A percentile compares a stretch with the other conserved stretches of the same genome.
Evolutionary conservation across 92 coral and sea anemone species (phyloP).

Genomic region (Meandrina meandrites): DNA sequence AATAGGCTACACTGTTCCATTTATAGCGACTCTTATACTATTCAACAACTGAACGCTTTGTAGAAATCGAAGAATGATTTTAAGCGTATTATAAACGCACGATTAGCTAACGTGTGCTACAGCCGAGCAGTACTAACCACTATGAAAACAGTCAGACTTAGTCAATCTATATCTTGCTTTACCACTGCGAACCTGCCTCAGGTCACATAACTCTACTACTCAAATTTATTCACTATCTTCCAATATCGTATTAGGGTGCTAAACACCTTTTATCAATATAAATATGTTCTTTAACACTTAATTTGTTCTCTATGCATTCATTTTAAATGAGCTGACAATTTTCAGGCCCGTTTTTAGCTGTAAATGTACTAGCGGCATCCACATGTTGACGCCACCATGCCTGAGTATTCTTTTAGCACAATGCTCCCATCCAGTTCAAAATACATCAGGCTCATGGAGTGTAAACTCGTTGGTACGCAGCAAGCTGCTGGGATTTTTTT

Average conservation of each 20-base stretch:
- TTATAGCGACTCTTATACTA: constrained; percentile 19
- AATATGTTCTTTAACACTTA: constrained; percentile 73
- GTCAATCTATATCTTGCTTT: neutral
- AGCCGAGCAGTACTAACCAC: neutral
- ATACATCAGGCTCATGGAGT: constrained; percentile 84
- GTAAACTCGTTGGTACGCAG: constrained; percentile 94
- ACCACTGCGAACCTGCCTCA: constrained; percentile 7
- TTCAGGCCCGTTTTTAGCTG: neutral
- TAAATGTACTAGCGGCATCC: constrained; percentile 83
- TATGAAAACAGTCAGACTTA: neutral
- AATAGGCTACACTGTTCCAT: constrained; percentile 32
- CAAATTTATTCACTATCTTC: constrained; percentile 36
- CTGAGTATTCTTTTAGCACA: constrained; percentile 75
- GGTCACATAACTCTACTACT: constrained; percentile 13
- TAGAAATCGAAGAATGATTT: neutral
- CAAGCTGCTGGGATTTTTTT: constrained; percentile 88
- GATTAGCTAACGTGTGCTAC: neutral
- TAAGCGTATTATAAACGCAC: constrained; percentile 15
- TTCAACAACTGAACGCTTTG: neutral
- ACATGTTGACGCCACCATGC: constrained; percentile 91
- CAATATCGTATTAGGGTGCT: constrained; percentile 59
- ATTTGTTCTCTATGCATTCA: constrained; percentile 47
- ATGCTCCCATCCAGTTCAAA: constrained; percentile 86
- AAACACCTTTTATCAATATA: constrained; percentile 64
- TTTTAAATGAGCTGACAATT: constrained; percentile 21